Conservation (phyloP, 1,140 invertebrate species). For the Nephotettix cincticeps region DNA sequence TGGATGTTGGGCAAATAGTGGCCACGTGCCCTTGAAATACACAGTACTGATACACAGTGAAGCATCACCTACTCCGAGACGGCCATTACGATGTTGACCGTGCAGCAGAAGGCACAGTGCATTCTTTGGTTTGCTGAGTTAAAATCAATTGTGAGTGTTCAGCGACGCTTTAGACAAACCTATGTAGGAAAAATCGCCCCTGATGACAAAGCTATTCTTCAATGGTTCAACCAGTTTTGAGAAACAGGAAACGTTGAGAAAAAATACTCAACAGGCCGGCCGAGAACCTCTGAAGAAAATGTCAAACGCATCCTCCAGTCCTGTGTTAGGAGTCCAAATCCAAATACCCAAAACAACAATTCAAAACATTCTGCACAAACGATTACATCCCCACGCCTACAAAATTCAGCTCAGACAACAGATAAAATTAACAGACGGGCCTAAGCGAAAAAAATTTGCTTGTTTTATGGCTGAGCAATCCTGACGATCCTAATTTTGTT, state of each 20-base stretch:
- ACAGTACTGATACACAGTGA: too few relatives aligned
- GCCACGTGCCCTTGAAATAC: too few relatives aligned
- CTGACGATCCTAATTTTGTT: neutral
- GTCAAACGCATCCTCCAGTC: neutral
- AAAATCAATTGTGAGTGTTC: slow-evolving; percentile 5
- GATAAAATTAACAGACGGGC: neutral
- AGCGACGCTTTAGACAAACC: too few relatives aligned
- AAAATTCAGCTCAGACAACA: neutral
- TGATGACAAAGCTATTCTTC: too few relatives aligned
- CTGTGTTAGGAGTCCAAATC: neutral
- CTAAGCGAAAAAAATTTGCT: neutral
- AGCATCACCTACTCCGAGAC: too few relatives aligned
- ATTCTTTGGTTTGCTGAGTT: neutral
- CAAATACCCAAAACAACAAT: neutral
- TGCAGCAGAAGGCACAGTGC: too few relatives aligned
- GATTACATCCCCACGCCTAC: neutral
- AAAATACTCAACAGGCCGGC: neutral
- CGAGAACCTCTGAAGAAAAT: neutral
- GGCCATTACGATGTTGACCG: too few relatives aligned
- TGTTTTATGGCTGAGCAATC: neutral
- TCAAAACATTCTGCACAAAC: too few relatives aligned
- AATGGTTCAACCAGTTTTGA: neutral
- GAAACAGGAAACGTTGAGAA: neutral
- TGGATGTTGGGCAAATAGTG: too few relatives aligned
- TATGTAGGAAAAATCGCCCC: too few relatives aligned